These are phyloP conservation scores for Nysson spinosus DNA, from an alignment of 2,888 invertebrate species.

Conservation along the genomic window DNA sequence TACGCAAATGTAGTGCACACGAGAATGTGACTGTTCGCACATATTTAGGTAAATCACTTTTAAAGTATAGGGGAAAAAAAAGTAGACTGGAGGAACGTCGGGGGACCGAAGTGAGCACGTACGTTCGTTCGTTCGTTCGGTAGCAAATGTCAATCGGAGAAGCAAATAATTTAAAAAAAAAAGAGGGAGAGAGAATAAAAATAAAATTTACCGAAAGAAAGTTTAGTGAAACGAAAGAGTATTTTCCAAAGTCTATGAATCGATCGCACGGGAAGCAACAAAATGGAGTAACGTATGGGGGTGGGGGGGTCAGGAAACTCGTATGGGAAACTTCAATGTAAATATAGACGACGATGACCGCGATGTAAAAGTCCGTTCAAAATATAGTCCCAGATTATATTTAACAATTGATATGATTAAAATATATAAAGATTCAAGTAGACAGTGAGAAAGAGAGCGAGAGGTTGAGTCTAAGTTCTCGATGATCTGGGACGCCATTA, in stretches of 20 bases:
- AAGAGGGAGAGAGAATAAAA: neutral
- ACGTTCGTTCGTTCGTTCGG: constrained; percentile 61
- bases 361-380: constrained; percentile 11
- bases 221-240: constrained; percentile 29
- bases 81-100: constrained; percentile 58
- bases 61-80: constrained; percentile 61
- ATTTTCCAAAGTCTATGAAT: constrained; percentile 43
- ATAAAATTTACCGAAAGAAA: constrained; percentile 17
- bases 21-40: constrained; percentile 75
- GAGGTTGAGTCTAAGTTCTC: too few relatives aligned
- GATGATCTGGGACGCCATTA: too few relatives aligned
- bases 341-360: constrained; percentile 26
- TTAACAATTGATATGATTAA: too few relatives aligned
- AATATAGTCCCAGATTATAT: neutral
- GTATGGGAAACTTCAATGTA: constrained; percentile 13
- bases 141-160: constrained; percentile 20
- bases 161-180: neutral
- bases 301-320: neutral
- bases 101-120: constrained; percentile 53
- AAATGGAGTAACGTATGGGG: neutral
- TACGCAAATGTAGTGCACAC: constrained; percentile 73
- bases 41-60: constrained; percentile 72
- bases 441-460: too few relatives aligned
- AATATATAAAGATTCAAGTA: too few relatives aligned
- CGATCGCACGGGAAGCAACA: constrained; percentile 27